Evolutionary conservation across 2,888 invertebrate species (phyloP), one percentile per base, ranked within the genome.

Genomic region (Cylindroiulus punctatus): DNA sequence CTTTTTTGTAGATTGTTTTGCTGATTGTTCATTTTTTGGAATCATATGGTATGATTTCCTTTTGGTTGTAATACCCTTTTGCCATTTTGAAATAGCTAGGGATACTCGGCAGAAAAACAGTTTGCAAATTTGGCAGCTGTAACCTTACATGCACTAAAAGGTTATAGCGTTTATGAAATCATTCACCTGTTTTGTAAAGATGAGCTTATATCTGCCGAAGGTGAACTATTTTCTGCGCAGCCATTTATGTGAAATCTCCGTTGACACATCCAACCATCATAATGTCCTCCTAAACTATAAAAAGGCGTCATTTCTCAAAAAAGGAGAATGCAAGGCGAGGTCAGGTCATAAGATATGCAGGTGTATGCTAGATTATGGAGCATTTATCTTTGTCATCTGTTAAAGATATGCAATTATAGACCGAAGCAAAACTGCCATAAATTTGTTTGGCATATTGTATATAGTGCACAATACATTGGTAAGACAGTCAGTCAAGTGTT

Each of bases 391-490:
- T 65, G n/a, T 57, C 19, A n/a, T n/a, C 47, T 14, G 12, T 47
- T 47, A 57, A 47, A 47, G 14, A 47, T 14, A 3, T 47, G 19
- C 57, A 57, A 57, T 17, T 57, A 22, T 57, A n/a, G 12, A 22
- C 57, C 7, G 19, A 22, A 57, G 12, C 26, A 12, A 26, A 65
- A 22, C n/a, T 65, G 26, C 65, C 26, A 65, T 65, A 65, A 26
- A 65, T 65, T 65, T 65, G 65, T 0, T 26, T 26, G 12, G 65
- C 14, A 65, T 10, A n/a, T 65, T 65, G 30, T 76, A 76, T 76
- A 76, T 76, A 76, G 76, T n/a, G 10, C n/a, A 4, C 52, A 52
- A 52, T 76, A 30, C 76, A 76, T 52, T 52, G 52, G 52, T 76
- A 76, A 76, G 30, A 30, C 76, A 76, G 30, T 4, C 17, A 32